phyloP scores from a whole-genome alignment of 2,888 invertebrate species.

The Dryobota labecula region DNA sequence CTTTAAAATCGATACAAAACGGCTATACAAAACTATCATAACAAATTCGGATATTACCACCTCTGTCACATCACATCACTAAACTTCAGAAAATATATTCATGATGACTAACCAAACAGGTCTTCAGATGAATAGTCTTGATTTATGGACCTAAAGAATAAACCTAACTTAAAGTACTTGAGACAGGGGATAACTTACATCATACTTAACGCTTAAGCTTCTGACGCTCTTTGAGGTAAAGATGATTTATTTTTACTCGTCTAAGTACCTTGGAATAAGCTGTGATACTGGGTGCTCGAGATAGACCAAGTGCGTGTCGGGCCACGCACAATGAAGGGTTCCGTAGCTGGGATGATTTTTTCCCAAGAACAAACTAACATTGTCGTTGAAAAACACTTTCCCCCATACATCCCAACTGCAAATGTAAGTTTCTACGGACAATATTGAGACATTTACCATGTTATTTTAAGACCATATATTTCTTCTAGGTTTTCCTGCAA shows the following conservation, averaged over 20 bases:
- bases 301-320: too few species aligned
- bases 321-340: too few species aligned
- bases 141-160: constrained; percentile 37
- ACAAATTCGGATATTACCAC: neutral
- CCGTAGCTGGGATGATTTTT: too few species aligned
- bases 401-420: too few species aligned
- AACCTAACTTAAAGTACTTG: constrained; percentile 12
- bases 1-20: neutral
- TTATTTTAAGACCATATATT: too few species aligned
- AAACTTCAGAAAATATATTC: constrained; percentile 5
- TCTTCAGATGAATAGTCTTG: constrained; percentile 26
- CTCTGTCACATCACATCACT: neutral
- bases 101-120: constrained; percentile 14
- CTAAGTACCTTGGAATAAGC: neutral
- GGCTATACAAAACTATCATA: too few species aligned
- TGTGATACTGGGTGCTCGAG: too few species aligned
- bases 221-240: constrained; percentile 17
- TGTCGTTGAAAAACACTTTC: too few species aligned
- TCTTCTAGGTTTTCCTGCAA: too few species aligned
- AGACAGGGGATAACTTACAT: constrained; percentile 22
- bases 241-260: neutral
- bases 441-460: too few species aligned
- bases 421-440: too few species aligned
- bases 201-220: neutral
- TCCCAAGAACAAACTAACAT: too few species aligned